These are phyloP conservation scores for Hirtodrosophila trivittata DNA, from an alignment of 2,888 invertebrate genomes.

Conservation along the genomic window DNA sequence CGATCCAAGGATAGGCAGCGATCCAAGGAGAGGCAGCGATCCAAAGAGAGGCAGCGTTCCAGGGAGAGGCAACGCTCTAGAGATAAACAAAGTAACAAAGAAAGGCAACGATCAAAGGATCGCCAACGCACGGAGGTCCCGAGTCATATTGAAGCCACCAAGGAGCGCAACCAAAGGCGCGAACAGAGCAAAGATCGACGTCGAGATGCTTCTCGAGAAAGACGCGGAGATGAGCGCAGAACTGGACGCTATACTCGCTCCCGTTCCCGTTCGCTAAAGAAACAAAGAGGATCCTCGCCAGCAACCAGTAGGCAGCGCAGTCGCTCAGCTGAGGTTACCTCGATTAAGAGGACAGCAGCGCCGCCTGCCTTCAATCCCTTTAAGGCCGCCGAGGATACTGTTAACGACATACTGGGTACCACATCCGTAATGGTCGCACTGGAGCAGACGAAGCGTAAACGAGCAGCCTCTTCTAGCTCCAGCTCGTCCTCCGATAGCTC, in stretches of 20 bases:
- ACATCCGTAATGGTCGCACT: slow-evolving; percentile 67
- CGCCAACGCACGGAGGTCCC: slow-evolving; percentile 10
- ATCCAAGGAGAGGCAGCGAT: slow-evolving; percentile 8
- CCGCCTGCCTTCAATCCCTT: slow-evolving; percentile 73
- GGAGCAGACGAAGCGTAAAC: slow-evolving; percentile 58
- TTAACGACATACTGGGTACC: slow-evolving; percentile 67
- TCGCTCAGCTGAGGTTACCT: slow-evolving; percentile 38
- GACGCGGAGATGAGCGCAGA: slow-evolving; percentile 37
- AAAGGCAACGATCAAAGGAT: slow-evolving; percentile 10
- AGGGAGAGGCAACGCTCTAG: slow-evolving; percentile 22
- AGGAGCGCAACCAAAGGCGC: slow-evolving; percentile 24
- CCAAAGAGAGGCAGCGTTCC: slow-evolving; percentile 14
- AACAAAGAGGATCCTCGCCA: slow-evolving; percentile 15
- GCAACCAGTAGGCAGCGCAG: slow-evolving; percentile 18
- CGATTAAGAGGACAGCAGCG: slow-evolving; percentile 34
- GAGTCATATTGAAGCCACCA: slow-evolving; percentile 6
- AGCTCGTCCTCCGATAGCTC: slow-evolving; percentile 51
- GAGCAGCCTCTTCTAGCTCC: slow-evolving; percentile 53
- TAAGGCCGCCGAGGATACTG: slow-evolving; percentile 68
- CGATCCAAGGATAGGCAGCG: slow-evolving; percentile 33
- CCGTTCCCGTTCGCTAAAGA: slow-evolving; percentile 42
- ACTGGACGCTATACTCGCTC: slow-evolving; percentile 41
- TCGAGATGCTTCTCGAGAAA: slow-evolving; percentile 21
- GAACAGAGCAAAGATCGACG: slow-evolving; percentile 28
- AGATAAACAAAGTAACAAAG: slow-evolving; percentile 20